Evolutionary conservation across 2,888 invertebrate species (phyloP).

Genomic region (Scaptomyza tumidula): DNA sequence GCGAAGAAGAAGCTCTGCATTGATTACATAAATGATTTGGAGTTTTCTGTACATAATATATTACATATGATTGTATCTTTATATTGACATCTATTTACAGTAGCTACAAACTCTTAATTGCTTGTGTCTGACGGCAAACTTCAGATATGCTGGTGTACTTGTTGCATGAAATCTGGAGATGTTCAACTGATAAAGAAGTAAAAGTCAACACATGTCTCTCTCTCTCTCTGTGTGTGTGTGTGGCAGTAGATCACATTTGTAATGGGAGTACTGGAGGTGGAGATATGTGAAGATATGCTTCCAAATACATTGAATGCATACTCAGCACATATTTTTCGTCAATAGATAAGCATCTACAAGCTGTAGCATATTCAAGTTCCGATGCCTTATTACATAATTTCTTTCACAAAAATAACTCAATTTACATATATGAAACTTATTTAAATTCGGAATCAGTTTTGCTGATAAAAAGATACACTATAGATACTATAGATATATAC

Average conservation of each 20-base stretch:
- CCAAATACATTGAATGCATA: constrained; percentile 45
- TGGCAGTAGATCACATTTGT: constrained; percentile 52
- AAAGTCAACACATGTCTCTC: constrained; percentile 33
- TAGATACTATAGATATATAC: no score
- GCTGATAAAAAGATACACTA: no score
- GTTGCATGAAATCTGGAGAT: constrained; percentile 52
- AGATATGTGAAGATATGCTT: constrained; percentile 39
- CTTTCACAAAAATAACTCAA: background rate
- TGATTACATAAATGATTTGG: constrained; percentile 29
- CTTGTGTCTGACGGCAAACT: constrained; percentile 39
- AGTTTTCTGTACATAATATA: background rate
- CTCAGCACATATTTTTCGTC: constrained; percentile 50
- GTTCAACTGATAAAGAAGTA: constrained; percentile 51
- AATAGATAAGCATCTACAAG: constrained; percentile 38
- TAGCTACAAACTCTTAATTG: constrained; percentile 63
- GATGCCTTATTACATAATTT: background rate
- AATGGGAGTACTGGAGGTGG: constrained; percentile 37
- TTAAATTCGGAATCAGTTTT: no score
- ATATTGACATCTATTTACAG: constrained; percentile 42
- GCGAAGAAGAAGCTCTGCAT: background rate
- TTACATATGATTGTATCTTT: constrained; percentile 14
- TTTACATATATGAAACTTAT: background rate
- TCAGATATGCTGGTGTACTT: constrained; percentile 47
- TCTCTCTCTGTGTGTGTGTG: constrained; percentile 29
- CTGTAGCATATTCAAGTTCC: background rate